Conservation (phyloP, 2,113 vertebrate species). For the Sebastes schlegelii region DNA sequence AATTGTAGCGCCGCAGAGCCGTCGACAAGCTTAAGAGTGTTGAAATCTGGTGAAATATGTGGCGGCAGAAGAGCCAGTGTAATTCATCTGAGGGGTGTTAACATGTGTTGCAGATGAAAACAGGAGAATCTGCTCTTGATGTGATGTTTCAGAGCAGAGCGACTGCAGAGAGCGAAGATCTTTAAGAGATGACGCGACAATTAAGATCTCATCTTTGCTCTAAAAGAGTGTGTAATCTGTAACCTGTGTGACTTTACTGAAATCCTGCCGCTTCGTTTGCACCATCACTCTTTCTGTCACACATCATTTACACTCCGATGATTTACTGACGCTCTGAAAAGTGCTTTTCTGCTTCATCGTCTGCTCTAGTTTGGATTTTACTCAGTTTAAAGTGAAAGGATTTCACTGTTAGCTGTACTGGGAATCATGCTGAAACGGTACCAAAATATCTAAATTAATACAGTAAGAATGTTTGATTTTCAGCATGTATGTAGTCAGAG, state of each 20-base stretch:
- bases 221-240: not conserved
- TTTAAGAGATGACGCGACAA: not conserved
- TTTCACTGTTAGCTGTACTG: not conserved
- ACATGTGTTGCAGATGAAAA: conserved; percentile 37
- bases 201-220: not conserved
- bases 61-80: not conserved
- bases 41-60: conserved; percentile 63
- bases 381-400: not conserved
- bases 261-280: too few species aligned
- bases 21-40: conserved; percentile 40
- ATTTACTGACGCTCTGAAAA: conserved; percentile 9
- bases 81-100: conserved; percentile 37
- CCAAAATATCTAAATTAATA: too few species aligned
- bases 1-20: conserved; percentile 42
- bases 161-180: not conserved
- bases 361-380: not conserved
- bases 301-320: not conserved
- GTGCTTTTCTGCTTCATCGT: conserved; percentile 10
- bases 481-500: too few species aligned
- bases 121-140: conserved; percentile 18
- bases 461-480: too few species aligned
- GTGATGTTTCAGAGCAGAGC: conserved; percentile 15
- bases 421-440: not conserved
- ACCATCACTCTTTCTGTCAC: not conserved
- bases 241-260: too few species aligned